Evolutionary conservation across 2,113 vertebrate genomes (phyloP), one percentile per base, ranked within the genome.

Genomic region (Hyperopisus bebe): DNA sequence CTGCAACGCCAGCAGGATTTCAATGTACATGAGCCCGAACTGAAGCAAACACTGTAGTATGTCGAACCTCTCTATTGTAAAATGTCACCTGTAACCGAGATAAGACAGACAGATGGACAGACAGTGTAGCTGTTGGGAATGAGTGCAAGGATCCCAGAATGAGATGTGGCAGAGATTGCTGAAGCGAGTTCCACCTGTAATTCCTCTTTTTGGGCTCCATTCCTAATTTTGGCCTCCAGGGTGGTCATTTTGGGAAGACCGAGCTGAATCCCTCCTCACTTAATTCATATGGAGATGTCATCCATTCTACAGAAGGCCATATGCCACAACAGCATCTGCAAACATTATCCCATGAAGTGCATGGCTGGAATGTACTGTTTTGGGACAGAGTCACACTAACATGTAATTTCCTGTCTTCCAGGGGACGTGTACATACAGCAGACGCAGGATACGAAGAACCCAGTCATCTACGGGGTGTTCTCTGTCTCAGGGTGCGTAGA

Each of bases 401-500:
- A 24, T 84, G 82, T 15, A 35, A 53, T 31, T 47, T 44, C 21
- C 91, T 89, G 13, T 90, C 46, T 90, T 92, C 95, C 94, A 99
- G 98, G 98, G 95, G 98, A 98, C 0, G 98, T 99, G 92, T 99
- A 99, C 94, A 97, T 99, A 91, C 98, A 99, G 93, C 98, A 98
- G 93, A 99, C 97, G 9, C 98, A 99, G 93, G 98, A 99, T 91
- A 96, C 95, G 91, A 99, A 98, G 94, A 99, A 98, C 89, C 98
- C 98, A 0, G 94, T 99, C 90, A 99, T 99, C 93, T 99, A 98
- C 0, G 98, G 97, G 0, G 98, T 98, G 70, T 99, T 99, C 93
- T 97, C 97, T 0, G 97, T 98, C 70, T 98, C 98, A 0, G 98
- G 98, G 98, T 99, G 89, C 96, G 97, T 95, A 19, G 21, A 42